A percentile compares a stretch with the other conserved stretches of the same genome.
These are phyloP conservation scores for Cyprinella venusta DNA, from an alignment of 2,797 vertebrate genomes.

Conservation along the genomic window DNA sequence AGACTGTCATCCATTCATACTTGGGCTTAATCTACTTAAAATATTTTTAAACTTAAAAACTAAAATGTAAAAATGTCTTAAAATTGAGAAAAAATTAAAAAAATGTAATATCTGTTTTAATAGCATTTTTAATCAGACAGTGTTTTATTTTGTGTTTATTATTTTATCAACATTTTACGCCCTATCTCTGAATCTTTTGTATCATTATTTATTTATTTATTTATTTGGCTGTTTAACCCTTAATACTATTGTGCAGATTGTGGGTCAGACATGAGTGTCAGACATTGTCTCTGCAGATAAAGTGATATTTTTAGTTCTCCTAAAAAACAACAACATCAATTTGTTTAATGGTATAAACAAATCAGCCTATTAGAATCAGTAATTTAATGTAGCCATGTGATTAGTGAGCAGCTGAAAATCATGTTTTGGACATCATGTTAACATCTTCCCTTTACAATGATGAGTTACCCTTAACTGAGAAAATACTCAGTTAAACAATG, in stretches of 20 bases:
- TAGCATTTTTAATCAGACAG: too few species aligned
- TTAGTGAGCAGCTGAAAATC: neutral
- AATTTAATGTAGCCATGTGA: neutral
- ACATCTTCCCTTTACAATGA: neutral
- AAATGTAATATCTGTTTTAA: neutral
- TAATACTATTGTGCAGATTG: neutral
- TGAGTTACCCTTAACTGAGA: too few species aligned
- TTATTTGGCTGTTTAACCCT: neutral
- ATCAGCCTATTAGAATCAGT: conserved; percentile 13
- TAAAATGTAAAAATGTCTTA: too few species aligned
- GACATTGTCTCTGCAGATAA: neutral
- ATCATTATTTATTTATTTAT: too few species aligned
- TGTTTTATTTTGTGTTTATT: neutral
- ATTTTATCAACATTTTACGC: neutral
- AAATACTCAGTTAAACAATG: neutral
- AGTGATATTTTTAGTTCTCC: neutral
- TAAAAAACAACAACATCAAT: neutral
- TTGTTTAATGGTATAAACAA: conserved; percentile 4
- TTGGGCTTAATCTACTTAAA: neutral
- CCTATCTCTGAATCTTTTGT: neutral
- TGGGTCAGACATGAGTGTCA: neutral
- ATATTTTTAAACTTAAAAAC: too few species aligned
- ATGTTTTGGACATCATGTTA: conserved; percentile 4
- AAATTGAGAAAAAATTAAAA: too few species aligned
- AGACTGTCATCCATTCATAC: neutral